phyloP scores from a whole-genome alignment of 2,797 vertebrate species.

The Gallinago stenura region DNA sequence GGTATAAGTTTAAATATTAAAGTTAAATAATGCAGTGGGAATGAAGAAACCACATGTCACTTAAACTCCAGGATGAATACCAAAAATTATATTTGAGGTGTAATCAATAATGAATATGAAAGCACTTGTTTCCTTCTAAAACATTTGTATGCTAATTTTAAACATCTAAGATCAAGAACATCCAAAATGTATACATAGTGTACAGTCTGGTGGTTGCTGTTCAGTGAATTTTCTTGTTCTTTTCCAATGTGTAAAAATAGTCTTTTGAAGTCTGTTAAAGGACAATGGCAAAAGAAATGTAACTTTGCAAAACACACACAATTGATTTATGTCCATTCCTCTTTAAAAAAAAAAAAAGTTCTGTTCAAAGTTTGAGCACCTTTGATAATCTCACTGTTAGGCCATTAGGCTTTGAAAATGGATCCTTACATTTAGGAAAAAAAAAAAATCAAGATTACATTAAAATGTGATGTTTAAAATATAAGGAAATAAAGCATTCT shows the following conservation, averaged over 20 bases:
- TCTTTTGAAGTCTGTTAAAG: not conserved
- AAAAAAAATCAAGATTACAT: not conserved
- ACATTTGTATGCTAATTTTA: not conserved
- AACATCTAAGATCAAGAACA: not conserved
- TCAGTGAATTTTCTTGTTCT: not conserved
- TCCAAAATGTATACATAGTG: not conserved
- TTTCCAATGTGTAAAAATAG: not conserved
- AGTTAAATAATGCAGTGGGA: not conserved
- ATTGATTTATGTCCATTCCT: not conserved
- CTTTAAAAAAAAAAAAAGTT: not conserved
- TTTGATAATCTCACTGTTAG: not conserved
- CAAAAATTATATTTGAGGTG: not conserved
- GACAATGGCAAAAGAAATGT: not conserved
- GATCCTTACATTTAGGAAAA: not conserved
- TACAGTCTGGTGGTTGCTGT: not conserved
- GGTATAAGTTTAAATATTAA: not conserved
- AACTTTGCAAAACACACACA: not conserved
- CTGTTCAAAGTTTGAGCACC: not conserved
- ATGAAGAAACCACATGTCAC: not conserved
- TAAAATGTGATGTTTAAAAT: not conserved
- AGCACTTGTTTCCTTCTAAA: not conserved
- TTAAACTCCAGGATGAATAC: not conserved
- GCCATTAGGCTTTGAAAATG: not conserved
- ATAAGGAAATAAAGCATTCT: not conserved
- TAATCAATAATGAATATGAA: conserved; percentile 9